These are phyloP conservation scores for Machimus atricapillus DNA, from an alignment of 2,888 invertebrate genomes.

Conservation along the genomic window DNA sequence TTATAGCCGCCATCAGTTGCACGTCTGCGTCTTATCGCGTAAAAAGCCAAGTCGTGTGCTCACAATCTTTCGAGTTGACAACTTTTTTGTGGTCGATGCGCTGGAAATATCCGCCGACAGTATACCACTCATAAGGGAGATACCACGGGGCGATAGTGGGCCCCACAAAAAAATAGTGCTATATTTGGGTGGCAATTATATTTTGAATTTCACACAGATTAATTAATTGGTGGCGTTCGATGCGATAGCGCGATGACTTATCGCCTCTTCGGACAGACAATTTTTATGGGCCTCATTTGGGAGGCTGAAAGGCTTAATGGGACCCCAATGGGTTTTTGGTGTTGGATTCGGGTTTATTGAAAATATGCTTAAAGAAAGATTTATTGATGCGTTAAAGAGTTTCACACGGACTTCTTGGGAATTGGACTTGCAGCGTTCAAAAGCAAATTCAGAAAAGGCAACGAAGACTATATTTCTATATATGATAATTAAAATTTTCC, in stretches of 20 bases:
- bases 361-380: not conserved
- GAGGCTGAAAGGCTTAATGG: not conserved
- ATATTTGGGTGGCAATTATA: constrained; percentile 25
- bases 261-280: not conserved
- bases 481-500: not conserved
- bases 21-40: not conserved
- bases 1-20: not conserved
- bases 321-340: not conserved
- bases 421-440: not conserved
- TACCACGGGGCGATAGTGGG: not conserved
- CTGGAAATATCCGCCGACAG: not conserved
- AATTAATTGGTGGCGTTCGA: constrained; percentile 16
- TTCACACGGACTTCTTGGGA: not conserved
- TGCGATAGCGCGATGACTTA: constrained; percentile 11
- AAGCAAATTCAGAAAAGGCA: not conserved
- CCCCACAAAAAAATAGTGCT: constrained; percentile 4
- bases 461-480: not conserved
- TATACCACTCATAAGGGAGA: not conserved
- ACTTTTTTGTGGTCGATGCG: not conserved
- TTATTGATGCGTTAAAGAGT: not conserved
- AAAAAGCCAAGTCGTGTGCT: constrained; percentile 21
- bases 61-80: constrained; percentile 24
- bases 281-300: not conserved
- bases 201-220: constrained; percentile 12
- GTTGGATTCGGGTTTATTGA: not conserved